Conservation (phyloP, 2,113 vertebrate species). For the Melanerpes aurifrons region DNA sequence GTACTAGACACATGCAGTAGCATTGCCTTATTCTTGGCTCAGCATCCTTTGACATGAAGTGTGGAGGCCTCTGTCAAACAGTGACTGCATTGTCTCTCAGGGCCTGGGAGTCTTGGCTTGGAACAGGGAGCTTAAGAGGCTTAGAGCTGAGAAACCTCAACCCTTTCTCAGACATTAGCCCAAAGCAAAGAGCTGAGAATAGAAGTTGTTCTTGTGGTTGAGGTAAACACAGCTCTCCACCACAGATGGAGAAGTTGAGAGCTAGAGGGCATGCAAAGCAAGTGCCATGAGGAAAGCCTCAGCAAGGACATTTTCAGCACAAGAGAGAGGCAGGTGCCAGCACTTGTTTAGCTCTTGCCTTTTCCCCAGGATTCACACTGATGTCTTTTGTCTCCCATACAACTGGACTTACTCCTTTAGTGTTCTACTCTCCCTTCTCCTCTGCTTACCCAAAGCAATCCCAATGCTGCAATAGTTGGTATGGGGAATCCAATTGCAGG, state of each 20-base stretch:
- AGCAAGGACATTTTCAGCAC: not conserved
- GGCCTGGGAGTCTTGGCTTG: conserved; percentile 38
- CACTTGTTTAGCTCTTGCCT: not conserved
- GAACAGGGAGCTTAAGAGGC: conserved; percentile 38
- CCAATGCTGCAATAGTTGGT: no score
- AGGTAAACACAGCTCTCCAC: not conserved
- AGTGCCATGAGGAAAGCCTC: not conserved
- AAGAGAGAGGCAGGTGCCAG: not conserved
- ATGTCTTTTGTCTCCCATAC: not conserved
- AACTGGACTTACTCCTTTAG: not conserved
- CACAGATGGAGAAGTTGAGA: not conserved
- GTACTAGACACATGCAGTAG: not conserved
- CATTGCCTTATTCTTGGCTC: conserved; percentile 32
- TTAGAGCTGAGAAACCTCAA: conserved; percentile 55
- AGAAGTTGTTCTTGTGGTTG: conserved; percentile 25
- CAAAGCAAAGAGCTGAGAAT: not conserved
- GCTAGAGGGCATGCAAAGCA: not conserved
- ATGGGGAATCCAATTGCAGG: no score
- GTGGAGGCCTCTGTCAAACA: conserved; percentile 58
- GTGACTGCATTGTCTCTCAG: conserved; percentile 58
- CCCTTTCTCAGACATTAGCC: not conserved
- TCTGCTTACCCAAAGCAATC: no score
- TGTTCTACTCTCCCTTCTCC: not conserved
- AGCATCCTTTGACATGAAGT: not conserved
- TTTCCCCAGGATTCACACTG: not conserved